Evolutionary conservation across 2,797 vertebrate species (phyloP).

Genomic region (Vultur gryphus): DNA sequence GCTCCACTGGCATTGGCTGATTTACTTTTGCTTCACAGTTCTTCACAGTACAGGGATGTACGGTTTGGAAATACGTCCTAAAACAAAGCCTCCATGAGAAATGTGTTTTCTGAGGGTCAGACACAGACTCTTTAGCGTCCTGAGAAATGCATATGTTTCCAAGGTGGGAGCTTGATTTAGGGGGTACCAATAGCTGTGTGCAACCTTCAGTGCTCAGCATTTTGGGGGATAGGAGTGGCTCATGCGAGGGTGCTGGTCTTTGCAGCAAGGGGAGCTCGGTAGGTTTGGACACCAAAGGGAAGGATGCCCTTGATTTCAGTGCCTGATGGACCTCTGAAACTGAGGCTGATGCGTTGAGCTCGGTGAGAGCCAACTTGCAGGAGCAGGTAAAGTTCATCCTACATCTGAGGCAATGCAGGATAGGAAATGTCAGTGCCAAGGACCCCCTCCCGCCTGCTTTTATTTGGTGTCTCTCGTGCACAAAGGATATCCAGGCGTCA

Average conservation of each 20-base stretch:
- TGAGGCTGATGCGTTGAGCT: background rate
- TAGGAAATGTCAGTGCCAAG: constrained; percentile 8
- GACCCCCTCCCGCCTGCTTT: background rate
- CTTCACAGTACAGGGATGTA: background rate
- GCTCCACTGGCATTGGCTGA: background rate
- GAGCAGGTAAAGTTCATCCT: constrained; percentile 37
- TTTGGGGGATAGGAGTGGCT: background rate
- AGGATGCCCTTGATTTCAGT: background rate
- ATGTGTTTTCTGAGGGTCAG: background rate
- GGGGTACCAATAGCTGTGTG: background rate
- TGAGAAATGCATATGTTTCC: background rate
- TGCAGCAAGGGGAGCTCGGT: background rate
- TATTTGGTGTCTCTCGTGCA: background rate
- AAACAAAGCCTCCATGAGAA: background rate
- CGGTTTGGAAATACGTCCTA: background rate
- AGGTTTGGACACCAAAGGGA: background rate
- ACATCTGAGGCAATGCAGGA: background rate
- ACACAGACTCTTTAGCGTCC: background rate
- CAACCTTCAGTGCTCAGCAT: background rate
- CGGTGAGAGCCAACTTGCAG: background rate
- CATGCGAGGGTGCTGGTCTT: background rate
- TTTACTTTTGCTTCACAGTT: background rate
- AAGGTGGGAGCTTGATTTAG: background rate
- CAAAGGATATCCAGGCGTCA: constrained; percentile 3
- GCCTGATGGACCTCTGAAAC: background rate